phyloP scores from a whole-genome alignment of 2,888 invertebrate species.

The Sinotaia quadrata region DNA sequence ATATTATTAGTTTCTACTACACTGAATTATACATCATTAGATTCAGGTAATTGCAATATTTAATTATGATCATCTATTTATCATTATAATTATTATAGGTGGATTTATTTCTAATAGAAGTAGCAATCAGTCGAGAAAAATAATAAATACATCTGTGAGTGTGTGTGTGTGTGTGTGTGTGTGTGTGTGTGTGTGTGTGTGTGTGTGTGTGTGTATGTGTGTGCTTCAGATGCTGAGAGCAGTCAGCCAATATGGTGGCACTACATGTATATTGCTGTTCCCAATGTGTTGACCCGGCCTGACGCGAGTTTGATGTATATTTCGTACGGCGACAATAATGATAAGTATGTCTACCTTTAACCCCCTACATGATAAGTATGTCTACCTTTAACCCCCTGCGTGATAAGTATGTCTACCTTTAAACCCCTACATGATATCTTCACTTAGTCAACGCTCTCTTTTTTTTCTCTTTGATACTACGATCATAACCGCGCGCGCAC shows the following conservation, averaged over 20 bases:
- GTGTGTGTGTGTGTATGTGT: constrained; percentile 1
- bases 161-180: constrained; percentile 13
- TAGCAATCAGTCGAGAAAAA: neutral
- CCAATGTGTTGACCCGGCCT: constrained; percentile 34
- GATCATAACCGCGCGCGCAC: no score
- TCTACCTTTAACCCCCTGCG: neutral
- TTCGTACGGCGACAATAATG: neutral
- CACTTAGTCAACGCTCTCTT: no score
- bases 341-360: neutral
- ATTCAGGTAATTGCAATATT: no score
- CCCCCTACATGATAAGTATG: neutral
- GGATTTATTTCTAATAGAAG: neutral
- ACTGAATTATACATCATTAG: no score
- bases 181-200: constrained; percentile 13
- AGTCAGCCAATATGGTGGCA: constrained; percentile 46
- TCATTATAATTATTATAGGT: neutral
- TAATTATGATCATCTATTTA: no score
- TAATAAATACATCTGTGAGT: constrained; percentile 3
- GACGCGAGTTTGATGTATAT: constrained; percentile 33
- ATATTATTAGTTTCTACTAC: no score
- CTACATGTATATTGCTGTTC: constrained; percentile 38
- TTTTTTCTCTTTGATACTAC: no score
- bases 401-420: neutral
- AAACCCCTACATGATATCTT: neutral
- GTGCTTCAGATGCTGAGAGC: constrained; percentile 30